Evolutionary conservation across 1,140 invertebrate genomes (phyloP).

Genomic region (Drosophila azteca): DNA sequence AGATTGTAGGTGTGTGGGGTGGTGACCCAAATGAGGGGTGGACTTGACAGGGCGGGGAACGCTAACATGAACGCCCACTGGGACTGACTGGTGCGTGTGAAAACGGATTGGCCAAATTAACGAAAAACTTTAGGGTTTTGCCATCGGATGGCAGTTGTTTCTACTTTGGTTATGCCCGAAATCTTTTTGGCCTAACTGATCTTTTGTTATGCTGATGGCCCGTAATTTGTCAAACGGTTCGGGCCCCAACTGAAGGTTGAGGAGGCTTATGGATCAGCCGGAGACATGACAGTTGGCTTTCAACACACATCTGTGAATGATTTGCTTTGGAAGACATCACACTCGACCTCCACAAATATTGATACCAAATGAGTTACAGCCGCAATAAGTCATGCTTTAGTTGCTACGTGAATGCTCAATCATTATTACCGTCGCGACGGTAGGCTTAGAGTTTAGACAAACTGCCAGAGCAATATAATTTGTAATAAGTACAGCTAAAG

Average conservation of each 20-base stretch:
- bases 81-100: constrained; percentile 59
- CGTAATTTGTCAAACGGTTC: constrained; percentile 64
- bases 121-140: constrained; percentile 55
- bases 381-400: constrained; percentile 12
- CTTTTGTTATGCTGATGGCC: constrained; percentile 65
- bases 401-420: constrained; percentile 8
- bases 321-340: constrained; percentile 8
- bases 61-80: constrained; percentile 53
- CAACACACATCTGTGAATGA: constrained; percentile 49
- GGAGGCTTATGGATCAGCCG: constrained; percentile 39
- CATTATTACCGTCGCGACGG: neutral
- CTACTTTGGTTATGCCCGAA: constrained; percentile 23
- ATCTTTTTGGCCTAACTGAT: constrained; percentile 55
- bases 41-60: constrained; percentile 1
- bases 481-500: too few species aligned
- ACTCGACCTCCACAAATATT: constrained; percentile 39
- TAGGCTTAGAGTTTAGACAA: too few species aligned
- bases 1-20: constrained; percentile 44
- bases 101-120: constrained; percentile 61
- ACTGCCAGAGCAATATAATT: too few species aligned
- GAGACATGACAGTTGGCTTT: constrained; percentile 87
- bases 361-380: constrained; percentile 38
- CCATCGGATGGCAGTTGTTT: constrained; percentile 6
- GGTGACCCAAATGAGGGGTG: constrained; percentile 15
- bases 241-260: constrained; percentile 46